Conservation (phyloP, 2,797 vertebrate genomes). For the Centropyge bicolor region DNA sequence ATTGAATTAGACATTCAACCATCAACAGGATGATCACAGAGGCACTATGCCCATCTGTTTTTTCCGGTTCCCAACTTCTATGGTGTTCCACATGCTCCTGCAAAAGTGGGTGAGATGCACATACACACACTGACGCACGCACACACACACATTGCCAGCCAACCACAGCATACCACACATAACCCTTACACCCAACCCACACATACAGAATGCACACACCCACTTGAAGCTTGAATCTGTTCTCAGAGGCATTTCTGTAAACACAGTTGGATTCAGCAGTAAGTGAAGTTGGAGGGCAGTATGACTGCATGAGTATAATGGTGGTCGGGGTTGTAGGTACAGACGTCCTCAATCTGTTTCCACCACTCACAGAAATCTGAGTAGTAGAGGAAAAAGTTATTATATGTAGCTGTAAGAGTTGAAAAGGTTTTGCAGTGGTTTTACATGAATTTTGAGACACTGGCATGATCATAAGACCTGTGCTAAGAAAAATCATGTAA, state of each 20-base stretch:
- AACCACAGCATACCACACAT: neutral
- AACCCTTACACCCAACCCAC: neutral
- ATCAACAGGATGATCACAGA: slow-evolving; percentile 68
- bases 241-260: slow-evolving; percentile 7
- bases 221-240: neutral
- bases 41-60: slow-evolving; percentile 89
- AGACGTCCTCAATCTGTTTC: too few relatives aligned
- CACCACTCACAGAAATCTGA: too few relatives aligned
- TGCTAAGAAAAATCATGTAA: too few relatives aligned
- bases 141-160: neutral
- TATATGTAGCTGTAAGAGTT: too few relatives aligned
- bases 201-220: neutral
- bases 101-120: slow-evolving; percentile 86
- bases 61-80: slow-evolving; percentile 92
- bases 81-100: slow-evolving; percentile 91
- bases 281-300: slow-evolving; percentile 90
- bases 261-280: slow-evolving; percentile 90
- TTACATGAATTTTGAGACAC: too few relatives aligned
- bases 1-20: neutral
- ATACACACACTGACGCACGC: neutral
- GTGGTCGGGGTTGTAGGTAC: too few relatives aligned
- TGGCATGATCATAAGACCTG: too few relatives aligned
- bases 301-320: slow-evolving; percentile 92
- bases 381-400: too few relatives aligned
- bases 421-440: too few relatives aligned